Base-by-base conservation (phyloP, 2,797 vertebrate genomes). In the Tenualosa thibaudeaui region DNA sequence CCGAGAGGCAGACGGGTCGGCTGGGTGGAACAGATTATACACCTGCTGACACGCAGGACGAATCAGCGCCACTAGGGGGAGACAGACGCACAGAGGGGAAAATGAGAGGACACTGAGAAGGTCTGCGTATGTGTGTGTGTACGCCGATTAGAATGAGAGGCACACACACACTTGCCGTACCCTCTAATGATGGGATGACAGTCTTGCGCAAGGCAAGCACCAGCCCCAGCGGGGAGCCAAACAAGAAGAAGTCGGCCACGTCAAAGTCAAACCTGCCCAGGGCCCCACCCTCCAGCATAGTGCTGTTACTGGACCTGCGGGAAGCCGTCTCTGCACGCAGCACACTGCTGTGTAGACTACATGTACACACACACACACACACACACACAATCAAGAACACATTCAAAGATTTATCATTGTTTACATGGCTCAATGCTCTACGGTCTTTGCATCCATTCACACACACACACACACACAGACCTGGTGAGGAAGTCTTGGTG, bases 401-500 rank as follows among this genome's bases (percentile, higher is more conserved):
- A 54, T 15, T 1, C 19, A 60, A n/a, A 60, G 56, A 4, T 56
- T 5, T 5, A 56, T 4, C 15, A 56, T 19, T 56, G 54, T 56
- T 56, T 19, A 15, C 19, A 56, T 5, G 1, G 56, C 56, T n/a
- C 56, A 56, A 56, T 0, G 91, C 50, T 49, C 53, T 82, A 19
- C 22, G n/a, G 53, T 75, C 13, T 46, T 26, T 15, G 9, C 17
- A 3, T 3, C 3, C 53, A 54, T 54, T 24, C 24, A 31, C 26
- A 65, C 60, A n/a, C 60, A 62, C 62, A 24, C 60, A 26, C 60
- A 8, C 58, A 26, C 22, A 46, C 85, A 81, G 92, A 99, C 98
- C 98, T 99, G 91, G 98, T 97, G 88, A 99, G 95, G 90, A 99
- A 99, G 89, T 98, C 97, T 85, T 99, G 98, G 92, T 99, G 98